These are phyloP conservation scores for Harpalus rufipes DNA, from an alignment of 2,888 invertebrate species.

Conservation along the genomic window DNA sequence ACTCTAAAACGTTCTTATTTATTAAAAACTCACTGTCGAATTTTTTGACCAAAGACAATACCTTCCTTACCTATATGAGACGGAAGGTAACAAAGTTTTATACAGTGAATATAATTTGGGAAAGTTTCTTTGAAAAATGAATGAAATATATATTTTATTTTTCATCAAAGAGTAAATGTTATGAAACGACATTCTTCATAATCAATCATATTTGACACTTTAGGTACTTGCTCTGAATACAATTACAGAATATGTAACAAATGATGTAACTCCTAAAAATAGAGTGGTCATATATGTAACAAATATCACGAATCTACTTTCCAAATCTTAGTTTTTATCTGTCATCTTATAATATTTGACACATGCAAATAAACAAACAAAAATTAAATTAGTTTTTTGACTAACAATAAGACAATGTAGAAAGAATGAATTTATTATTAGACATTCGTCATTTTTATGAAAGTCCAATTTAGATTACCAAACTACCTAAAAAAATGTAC, in stretches of 20 bases:
- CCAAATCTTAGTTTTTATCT: slow-evolving; percentile 16
- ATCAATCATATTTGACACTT: slow-evolving; percentile 3
- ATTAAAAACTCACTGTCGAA: too few relatives aligned
- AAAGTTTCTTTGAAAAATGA: too few relatives aligned
- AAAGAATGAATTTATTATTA: background rate
- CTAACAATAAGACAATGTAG: background rate
- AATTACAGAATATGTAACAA: slow-evolving; percentile 1
- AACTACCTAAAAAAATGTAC: too few relatives aligned
- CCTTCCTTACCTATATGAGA: too few relatives aligned
- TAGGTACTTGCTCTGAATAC: background rate
- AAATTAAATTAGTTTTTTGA: slow-evolving; percentile 27
- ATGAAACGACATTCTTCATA: background rate
- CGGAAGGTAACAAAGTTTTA: too few relatives aligned
- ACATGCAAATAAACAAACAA: slow-evolving; percentile 36
- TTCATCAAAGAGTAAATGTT: too few relatives aligned
- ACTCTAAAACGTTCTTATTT: too few relatives aligned
- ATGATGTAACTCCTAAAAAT: background rate
- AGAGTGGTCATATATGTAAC: background rate
- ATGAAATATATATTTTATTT: too few relatives aligned
- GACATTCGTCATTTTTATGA: background rate
- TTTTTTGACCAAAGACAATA: too few relatives aligned
- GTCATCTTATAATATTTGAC: slow-evolving; percentile 37
- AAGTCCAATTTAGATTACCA: too few relatives aligned
- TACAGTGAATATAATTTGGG: too few relatives aligned
- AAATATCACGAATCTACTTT: background rate